Conservation (phyloP, 1,140 invertebrate genomes). For the Panagrolaimus sp. region DNA sequence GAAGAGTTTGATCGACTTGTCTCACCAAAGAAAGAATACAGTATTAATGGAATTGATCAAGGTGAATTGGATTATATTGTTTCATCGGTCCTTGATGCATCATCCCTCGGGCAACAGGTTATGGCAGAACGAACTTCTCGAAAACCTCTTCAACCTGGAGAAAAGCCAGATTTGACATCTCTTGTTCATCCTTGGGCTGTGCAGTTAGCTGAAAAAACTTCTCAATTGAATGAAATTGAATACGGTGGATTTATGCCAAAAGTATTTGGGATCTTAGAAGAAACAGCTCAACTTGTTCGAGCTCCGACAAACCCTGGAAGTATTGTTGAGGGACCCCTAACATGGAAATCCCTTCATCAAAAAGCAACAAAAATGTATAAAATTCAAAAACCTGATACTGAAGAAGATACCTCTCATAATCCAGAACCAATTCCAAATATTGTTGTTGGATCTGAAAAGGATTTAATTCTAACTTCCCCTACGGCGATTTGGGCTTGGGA, state of each 20-base stretch:
- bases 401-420: constrained; percentile 15
- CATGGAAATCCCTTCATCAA: constrained; percentile 34
- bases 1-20: background rate
- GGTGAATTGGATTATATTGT: constrained; percentile 6
- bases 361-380: constrained; percentile 32
- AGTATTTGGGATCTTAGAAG: background rate
- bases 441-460: constrained; percentile 36
- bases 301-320: constrained; percentile 9
- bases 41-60: constrained; percentile 1
- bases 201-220: constrained; percentile 31
- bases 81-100: background rate
- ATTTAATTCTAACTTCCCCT: constrained; percentile 37
- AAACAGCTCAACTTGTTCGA: background rate
- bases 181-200: constrained; percentile 13
- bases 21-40: background rate
- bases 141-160: background rate
- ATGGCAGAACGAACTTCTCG: background rate
- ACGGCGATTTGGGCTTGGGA: constrained; percentile 38
- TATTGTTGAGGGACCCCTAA: constrained; percentile 39
- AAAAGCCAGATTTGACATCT: background rate
- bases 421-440: constrained; percentile 48
- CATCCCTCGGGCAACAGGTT: background rate
- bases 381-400: constrained; percentile 1
- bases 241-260: background rate
- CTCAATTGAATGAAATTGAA: constrained; percentile 35